These are phyloP conservation scores for Tauraco hartlaubi DNA, from an alignment of 2,797 vertebrate genomes.

Conservation along the genomic window DNA sequence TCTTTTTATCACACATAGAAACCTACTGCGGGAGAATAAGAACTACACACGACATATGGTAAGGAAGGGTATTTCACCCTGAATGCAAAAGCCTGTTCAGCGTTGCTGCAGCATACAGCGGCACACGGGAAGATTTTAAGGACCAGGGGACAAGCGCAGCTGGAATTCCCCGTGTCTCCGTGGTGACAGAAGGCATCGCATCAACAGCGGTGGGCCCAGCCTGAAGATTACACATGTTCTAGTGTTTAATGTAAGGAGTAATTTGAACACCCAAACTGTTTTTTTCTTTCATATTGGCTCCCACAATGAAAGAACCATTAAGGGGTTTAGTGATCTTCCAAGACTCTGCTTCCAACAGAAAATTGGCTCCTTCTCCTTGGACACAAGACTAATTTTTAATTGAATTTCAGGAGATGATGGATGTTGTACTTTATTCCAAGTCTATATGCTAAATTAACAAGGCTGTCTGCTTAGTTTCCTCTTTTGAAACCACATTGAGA, in stretches of 20 bases:
- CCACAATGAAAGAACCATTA: conserved; percentile 81
- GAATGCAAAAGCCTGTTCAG: neutral
- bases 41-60: neutral
- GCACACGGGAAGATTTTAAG: neutral
- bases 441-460: conserved; percentile 87
- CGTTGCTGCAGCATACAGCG: neutral
- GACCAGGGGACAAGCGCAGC: neutral
- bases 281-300: conserved; percentile 75
- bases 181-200: conserved; percentile 51
- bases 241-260: conserved; percentile 67
- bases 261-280: conserved; percentile 68
- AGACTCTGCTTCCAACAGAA: conserved; percentile 72
- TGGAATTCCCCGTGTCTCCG: neutral
- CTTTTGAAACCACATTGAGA: conserved; percentile 70
- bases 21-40: conserved; percentile 21
- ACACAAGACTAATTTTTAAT: conserved; percentile 81
- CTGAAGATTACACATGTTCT: conserved; percentile 46
- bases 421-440: conserved; percentile 81
- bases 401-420: conserved; percentile 83
- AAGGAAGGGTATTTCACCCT: neutral
- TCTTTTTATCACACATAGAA: conserved; percentile 43
- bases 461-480: conserved; percentile 81
- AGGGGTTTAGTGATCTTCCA: conserved; percentile 73
- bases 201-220: conserved; percentile 21
- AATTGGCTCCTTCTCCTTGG: conserved; percentile 78